Evolutionary conservation across 2,888 invertebrate genomes (phyloP), one percentile per base, ranked within the genome.

Genomic region (Crioceris asparagi): DNA sequence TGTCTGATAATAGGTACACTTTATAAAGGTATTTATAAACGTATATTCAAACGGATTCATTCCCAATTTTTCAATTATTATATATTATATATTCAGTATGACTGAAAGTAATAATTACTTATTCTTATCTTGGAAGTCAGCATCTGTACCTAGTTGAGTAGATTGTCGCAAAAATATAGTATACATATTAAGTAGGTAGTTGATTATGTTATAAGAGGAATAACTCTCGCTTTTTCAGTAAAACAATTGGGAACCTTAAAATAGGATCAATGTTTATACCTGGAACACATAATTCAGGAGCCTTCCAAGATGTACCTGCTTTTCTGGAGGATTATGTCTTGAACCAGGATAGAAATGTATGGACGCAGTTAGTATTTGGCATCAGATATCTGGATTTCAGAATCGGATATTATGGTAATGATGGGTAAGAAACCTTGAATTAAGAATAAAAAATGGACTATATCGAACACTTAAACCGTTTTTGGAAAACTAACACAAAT

Each of bases 281-380:
- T 2, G 82, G 82, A 1, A 76, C 79, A 0, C 82, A 83, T 53
- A 77, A 81, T 56, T 75, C 80, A 0, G 79, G 77, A 3, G 69
- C 73, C 47, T 67, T 23, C 66, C 66, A 66, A 70, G 65, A 50
- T 68, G 66, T 56, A 57, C 65, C 59, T 67, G 56, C 59, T n/a
- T 54, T 62, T 37, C 47, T 63, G 17, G 55, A 60, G 40, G 56
- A 60, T 32, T 72, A 69, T 46, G 56, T 71, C 18, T 54, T 71
- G 35, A 75, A 77, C 27, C 88, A 88, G 60, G 85, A 87, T 58
- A 74, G 83, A 40, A 77, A 78, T 53, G 70, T 88, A 33, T 87
- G 85, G 82, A 75, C 77, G 0, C 88, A 90, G 55, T 69, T 90
- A n/a, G 79, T 84, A 1, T 80, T 83, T 57, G 88, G 88, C 35